Evolutionary conservation across 2,113 vertebrate species (phyloP).

Genomic region (Meleagris gallopavo): DNA sequence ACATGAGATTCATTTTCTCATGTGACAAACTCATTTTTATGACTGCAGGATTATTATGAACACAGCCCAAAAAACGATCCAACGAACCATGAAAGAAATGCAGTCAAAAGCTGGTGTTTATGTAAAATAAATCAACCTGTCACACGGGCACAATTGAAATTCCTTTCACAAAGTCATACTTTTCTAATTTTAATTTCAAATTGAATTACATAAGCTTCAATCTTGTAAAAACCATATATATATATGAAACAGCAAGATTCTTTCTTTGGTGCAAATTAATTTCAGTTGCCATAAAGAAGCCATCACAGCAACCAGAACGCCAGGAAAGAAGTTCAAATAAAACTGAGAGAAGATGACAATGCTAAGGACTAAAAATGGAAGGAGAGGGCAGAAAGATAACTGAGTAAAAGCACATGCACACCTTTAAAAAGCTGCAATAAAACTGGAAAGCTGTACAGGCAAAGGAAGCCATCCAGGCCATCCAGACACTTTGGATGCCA

Average conservation of each 20-base stretch:
- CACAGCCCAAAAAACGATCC: background rate
- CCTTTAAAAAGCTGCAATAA: background rate
- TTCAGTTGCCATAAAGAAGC: background rate
- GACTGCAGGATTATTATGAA: background rate
- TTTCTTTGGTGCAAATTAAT: background rate
- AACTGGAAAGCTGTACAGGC: background rate
- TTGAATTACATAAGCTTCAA: background rate
- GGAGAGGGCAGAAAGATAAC: background rate
- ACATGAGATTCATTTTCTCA: background rate
- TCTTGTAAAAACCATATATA: background rate
- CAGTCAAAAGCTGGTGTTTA: background rate
- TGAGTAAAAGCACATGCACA: background rate
- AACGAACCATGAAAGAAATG: background rate
- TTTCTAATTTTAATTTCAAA: constrained; percentile 8
- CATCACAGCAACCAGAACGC: background rate
- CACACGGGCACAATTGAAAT: constrained; percentile 9
- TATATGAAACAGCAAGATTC: background rate
- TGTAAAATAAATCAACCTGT: background rate
- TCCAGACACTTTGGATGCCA: background rate
- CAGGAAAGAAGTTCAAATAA: background rate
- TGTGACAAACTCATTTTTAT: background rate
- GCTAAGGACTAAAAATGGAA: background rate
- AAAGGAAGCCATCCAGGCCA: background rate
- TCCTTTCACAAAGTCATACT: background rate
- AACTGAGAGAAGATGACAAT: background rate